These are phyloP conservation scores for Ascaphus truei DNA, from an alignment of 2,113 vertebrate genomes.

Conservation along the genomic window DNA sequence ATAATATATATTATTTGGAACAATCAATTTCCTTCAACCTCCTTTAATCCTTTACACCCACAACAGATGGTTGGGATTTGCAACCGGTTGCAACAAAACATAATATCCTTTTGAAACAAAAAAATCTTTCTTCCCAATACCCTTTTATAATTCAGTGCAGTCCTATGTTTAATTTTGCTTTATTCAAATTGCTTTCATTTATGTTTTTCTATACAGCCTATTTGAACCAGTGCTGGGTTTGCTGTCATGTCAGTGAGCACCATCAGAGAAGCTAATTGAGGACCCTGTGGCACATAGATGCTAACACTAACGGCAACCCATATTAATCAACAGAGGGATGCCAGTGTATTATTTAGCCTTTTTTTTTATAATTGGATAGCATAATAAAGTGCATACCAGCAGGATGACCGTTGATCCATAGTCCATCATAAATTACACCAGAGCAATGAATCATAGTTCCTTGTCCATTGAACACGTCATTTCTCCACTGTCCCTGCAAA, in stretches of 20 bases:
- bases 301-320: slow-evolving; percentile 33
- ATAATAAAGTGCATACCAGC: slow-evolving; percentile 49
- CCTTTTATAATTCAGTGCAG: background rate
- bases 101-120: background rate
- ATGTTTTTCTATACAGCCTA: background rate
- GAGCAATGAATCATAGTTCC: slow-evolving; percentile 56
- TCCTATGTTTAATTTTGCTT: background rate
- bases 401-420: slow-evolving; percentile 59
- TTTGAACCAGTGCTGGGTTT: background rate
- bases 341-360: slow-evolving; percentile 26
- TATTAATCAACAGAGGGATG: slow-evolving; percentile 40
- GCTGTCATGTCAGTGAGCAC: background rate
- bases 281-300: slow-evolving; percentile 16
- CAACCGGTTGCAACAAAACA: slow-evolving; percentile 13
- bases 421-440: slow-evolving; percentile 54
- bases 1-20: slow-evolving; percentile 28
- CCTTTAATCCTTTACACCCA: slow-evolving; percentile 25
- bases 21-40: slow-evolving; percentile 13
- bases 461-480: slow-evolving; percentile 52
- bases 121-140: background rate
- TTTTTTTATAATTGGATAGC: slow-evolving; percentile 36
- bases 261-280: background rate
- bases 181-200: slow-evolving; percentile 7
- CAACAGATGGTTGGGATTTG: slow-evolving; percentile 27
- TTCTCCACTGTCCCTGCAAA: slow-evolving; percentile 63